Base-by-base conservation (phyloP, 2,888 invertebrate genomes). In the Theodoxus fluviatilis region DNA sequence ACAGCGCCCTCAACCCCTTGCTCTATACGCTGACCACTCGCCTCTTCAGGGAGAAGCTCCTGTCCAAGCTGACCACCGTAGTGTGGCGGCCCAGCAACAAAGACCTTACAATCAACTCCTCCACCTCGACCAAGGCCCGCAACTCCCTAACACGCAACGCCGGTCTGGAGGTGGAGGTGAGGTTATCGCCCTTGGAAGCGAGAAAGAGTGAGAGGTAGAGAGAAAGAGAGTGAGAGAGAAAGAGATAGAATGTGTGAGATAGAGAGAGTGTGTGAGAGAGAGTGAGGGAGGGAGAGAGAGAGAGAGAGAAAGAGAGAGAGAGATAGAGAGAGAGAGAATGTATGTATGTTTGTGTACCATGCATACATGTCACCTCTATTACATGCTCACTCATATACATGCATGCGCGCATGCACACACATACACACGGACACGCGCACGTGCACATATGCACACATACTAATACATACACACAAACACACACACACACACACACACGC, bases 11-110 rank as follows among this genome's bases (percentile, higher is more conserved):
- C 7, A 78, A 78, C 69, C 78, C 78, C 2, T 68, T 77, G 7
- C 70, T 78, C 33, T 78, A 77, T 72, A 77, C 78, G 3, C 70
- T 78, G 15, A 77, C 75, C 9, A 77, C 77, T 28, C 75, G 74
- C 57, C 59, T 75, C 31, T 77, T 77, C 68, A 77, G 75, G 71
- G 73, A 76, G 61, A 75, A 74, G 28, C 68, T 76, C 22, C 59
- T 76, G 6, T 75, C 76, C 22, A 75, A 74, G 70, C 74, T 76
- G 55, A 71, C 72, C 31, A 72, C 73, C 12, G 74, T 76, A 4
- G 75, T 76, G 3, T 76, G 65, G 71, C 35, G 69, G 25, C 70
- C 70, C 9, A 35, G 59, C n/a, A 63, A 52, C 64, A 71, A 69
- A 31, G 67, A 71, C 35, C 71, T 69, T 12, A 59, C 71, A 2